Evolutionary conservation across 2,888 invertebrate genomes (phyloP), one percentile per base, ranked within the genome.

Genomic region (Serrognathus titanus): DNA sequence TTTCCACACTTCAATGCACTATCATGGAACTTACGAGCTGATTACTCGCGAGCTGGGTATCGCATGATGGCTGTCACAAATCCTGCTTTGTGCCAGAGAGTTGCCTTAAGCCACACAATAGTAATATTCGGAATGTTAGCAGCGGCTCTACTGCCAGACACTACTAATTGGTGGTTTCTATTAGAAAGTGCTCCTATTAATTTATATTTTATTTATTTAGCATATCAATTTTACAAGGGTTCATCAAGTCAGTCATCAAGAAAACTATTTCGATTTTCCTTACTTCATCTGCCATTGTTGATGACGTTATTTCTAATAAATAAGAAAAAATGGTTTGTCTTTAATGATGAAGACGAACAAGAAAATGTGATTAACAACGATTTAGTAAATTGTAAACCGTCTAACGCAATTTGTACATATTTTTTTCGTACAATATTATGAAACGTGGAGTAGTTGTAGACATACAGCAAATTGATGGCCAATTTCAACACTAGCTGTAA

Each of bases 1-100:
- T 99, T 99, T 79, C 99, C 99, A 1, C 99, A 99, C 78, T 99
- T 99, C 78, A 99, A 99, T 79, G 97, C 98, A 0, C 81, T 99
- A 1, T 97, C 97, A 0, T 99, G 99, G 99, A 99, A 99, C 78
- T 82, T 99, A 31, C 81, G 97, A 20, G 92, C 93, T 0, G 99
- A 99, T 78, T 99, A 99, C 79, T 94, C 96, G 0, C 82, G 94
- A 53, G 99, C 98, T 43, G 99, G 99, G 0, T 99, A 99, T 70
- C 83, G 96, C 61, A 99, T 99, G 96, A 97, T 98, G 94, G 90
- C 97, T 7, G 97, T 98, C 35, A 94, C 94, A 3, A 85, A 97
- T 79, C 98, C 99, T 24, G 88, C 79, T 1, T 78, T 97, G 47
- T 97, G 98, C 74, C 83, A 94, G 53, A 82, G 90, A 68, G 95